These are phyloP conservation scores for Mythimna albipuncta DNA, from an alignment of 2,888 invertebrate species.

Conservation along the genomic window DNA sequence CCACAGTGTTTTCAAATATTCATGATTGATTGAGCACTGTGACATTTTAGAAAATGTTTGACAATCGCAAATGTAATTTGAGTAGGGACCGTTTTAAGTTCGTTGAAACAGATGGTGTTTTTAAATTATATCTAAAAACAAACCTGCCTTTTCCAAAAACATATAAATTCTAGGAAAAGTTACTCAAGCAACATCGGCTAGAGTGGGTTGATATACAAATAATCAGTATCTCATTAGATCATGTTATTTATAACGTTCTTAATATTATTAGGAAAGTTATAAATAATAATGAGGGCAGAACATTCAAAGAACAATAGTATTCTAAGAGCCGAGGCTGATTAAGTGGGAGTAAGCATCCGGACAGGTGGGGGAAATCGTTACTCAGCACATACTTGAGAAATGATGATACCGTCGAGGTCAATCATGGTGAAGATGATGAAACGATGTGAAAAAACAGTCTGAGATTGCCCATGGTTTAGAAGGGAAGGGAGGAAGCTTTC, in stretches of 20 bases:
- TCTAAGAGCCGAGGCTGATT: too few relatives aligned
- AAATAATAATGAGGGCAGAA: too few relatives aligned
- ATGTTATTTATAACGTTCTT: background rate
- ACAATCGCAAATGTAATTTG: conserved; percentile 31
- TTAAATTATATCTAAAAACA: background rate
- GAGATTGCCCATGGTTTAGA: too few relatives aligned
- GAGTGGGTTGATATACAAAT: background rate
- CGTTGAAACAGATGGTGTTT: background rate
- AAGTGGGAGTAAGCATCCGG: too few relatives aligned
- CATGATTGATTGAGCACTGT: conserved; percentile 36
- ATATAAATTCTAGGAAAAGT: too few relatives aligned
- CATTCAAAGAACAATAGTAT: background rate
- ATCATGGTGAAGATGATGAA: too few relatives aligned
- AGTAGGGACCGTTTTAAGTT: conserved; percentile 10
- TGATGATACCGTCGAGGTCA: too few relatives aligned
- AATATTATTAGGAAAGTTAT: background rate
- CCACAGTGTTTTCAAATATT: conserved; percentile 32
- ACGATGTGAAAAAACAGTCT: too few relatives aligned
- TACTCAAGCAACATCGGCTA: too few relatives aligned
- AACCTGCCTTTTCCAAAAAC: background rate
- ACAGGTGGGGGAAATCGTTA: too few relatives aligned
- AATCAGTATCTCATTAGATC: background rate
- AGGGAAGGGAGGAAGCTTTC: too few relatives aligned
- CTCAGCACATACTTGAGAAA: too few relatives aligned
- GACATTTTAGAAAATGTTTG: conserved; percentile 29